Evolutionary conservation across 2,888 invertebrate species (phyloP), one percentile per base, ranked within the genome.

Genomic region (Mactromeris polynyma): DNA sequence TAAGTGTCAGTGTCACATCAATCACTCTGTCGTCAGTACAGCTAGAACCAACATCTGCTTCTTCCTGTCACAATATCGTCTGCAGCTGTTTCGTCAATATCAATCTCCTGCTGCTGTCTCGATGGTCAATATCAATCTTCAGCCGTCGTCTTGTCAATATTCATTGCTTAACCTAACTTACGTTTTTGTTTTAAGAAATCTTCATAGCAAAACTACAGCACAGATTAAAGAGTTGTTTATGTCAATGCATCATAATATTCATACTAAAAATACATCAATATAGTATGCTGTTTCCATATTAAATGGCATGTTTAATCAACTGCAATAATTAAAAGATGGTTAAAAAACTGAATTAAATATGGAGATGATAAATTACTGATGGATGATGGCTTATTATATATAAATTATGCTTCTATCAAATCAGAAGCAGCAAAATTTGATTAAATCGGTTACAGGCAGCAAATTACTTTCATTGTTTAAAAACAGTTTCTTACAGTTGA

Each of bases 171-270:
- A 26, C 26, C 58, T 64, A 51, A 26, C 58, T 64, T 64, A 64
- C 4, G 9, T 64, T 26, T 64, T 64, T 26, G n/a, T 64, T 3
- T 26, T 64, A 11, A 64, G 26, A 64, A 26, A 64, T 11, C 58
- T n/a, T 1, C 46, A 64, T 9, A 64, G 6, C 58, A 64, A 64
- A 0, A 9, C 2, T 26, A 6, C n/a, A n/a, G 58, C 3, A 26
- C 58, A 64, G n/a, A 51, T 14, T 9, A 26, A 64, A 26, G 26
- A 26, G 58, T 26, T 64, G 26, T 26, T 26, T 26, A n/a, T 64
- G 58, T 64, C n/a, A 64, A 64, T 64, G 58, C 58, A 64, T 64
- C 58, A n/a, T 58, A 58, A 58, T 7, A 26, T 64, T n/a, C 51
- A 51, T 51, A n/a, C n/a, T n/a, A n/a, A n/a, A n/a, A n/a, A n/a